Base-by-base conservation (phyloP, 2,888 invertebrate species). In the Theodoxus fluviatilis region DNA sequence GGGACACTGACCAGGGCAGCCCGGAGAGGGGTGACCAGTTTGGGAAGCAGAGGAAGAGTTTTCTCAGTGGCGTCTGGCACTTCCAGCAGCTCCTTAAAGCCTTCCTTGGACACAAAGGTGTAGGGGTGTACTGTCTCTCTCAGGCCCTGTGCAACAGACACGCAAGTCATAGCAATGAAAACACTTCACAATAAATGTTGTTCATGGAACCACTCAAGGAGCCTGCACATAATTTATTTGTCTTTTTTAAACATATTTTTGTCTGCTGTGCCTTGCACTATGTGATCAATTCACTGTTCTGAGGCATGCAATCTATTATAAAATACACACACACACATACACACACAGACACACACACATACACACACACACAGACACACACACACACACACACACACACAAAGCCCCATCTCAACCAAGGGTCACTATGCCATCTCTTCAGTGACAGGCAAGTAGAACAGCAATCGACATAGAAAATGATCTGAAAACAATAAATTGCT, bases 41-140 rank as follows among this genome's bases (percentile, higher is more conserved):
- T 84, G 12, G 83, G 80, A 69, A 86, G 73, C 59, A 86, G 71
- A 37, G 85, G 84, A 31, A 79, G 37, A 3, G 80, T 79, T 72
- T 81, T 83, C 28, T 78, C 75, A 12, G 71, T 75, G 40, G 85
- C 80, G 68, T 79, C 78, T 18, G 76, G 75, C 9, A 80, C 78
- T 37, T 81, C 80, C 22, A 86, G 74, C 61, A 86, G 71, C 68
- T 86, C 86, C 71, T 82, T 82, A 74, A 86, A 86, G 9, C 86
- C 86, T 49, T 77, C 78, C 70, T 81, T 75, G 4, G 86, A 83
- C 3, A 86, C 84, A 80, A 86, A 86, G 25, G 81, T 79, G 75
- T 86, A 85, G 7, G 86, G 86, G 75, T 85, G 85, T 3, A 84
- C 82, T 18, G 82, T 85, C 72, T 86, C 86, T 65, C 80, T 76